Evolutionary conservation across 53 echinoderm and acorn worm species (phyloP), one percentile per base, ranked within the genome.

Genomic region (Patiria pectinifera): DNA sequence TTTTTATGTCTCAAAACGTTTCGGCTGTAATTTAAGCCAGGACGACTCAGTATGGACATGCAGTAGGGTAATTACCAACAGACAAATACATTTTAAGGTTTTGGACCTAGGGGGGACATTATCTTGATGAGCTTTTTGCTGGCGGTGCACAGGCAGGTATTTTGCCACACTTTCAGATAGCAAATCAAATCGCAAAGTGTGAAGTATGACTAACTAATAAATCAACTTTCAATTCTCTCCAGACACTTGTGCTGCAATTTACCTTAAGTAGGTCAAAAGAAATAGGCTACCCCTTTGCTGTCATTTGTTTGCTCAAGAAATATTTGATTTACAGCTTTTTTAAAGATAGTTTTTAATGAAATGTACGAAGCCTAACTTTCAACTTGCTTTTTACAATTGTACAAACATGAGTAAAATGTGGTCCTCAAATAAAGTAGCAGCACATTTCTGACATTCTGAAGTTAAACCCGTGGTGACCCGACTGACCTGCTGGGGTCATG

Each of bases 361-460:
- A 69, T 69, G 16, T 69, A 69, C 10, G 13, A 7, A 11, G 3
- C 15, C 21, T 69, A 18, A 69, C 16, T 69, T 69, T 21, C 69
- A 15, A 69, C 21, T 69, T 21, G 53, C 53, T 48, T 49, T 82
- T 15, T 4, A 46, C 61, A 82, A 9, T n/a, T 82, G 24, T 8
- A 25, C 21, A 46, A 47, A 3, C 83, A 58, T 82, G 1, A 6
- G 4, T 53, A 82, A 53, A 26, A 23, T 82, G 3, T 35, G 53
- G 14, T 82, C 82, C 15, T 61, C 8, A 62, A 26, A 60, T 61
- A n/a, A 78, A 53, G 53, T 78, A 14, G 59, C 53, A n/a, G 11
- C 49, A 82, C 82, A 82, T 76, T 26, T 35, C 78, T 78, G 44
- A 23, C 78, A 88, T 88, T 88, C 88, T 61, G 58, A 15, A 77